Base-by-base conservation (phyloP, 2,797 vertebrate genomes). In the Arctocebus calabarensis region DNA sequence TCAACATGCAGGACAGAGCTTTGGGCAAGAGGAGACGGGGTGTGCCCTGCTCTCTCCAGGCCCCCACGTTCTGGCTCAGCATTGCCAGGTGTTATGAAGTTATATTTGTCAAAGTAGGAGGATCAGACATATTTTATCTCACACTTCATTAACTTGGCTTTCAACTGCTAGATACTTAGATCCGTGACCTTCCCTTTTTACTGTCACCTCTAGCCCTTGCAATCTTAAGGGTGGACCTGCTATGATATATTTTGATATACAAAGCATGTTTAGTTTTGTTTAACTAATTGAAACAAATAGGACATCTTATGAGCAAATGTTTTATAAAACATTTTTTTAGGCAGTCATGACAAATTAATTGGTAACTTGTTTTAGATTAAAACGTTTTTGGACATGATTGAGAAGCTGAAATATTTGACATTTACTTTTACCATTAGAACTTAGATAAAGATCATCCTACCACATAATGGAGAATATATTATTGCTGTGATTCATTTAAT, bases 231-330 rank as follows among this genome's bases (percentile, higher is more conserved):
- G 11, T 61, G 34, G 34, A 8, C 19, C 55, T 66, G 2, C 57
- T 62, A 16, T 20, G 78, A 40, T 55, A 27, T 37, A 88, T 84
- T 61, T 88, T 57, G 13, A 62, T 45, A 32, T 25, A 29, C 83
- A 77, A 82, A 32, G 11, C 20, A 37, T 40, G 19, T 75, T 87
- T 73, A 82, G 27, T 70, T 94, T 92, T 82, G 0, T 83, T 92
- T 85, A 92, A 75, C 29, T 73, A 57, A 73, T n/a, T 87, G 48
- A 84, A 94, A 73, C 61, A 88, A 45, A 34, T 12, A 66, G 25
- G 79, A 70, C 13, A n/a, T 29, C 7, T 19, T 23, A 20, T 71
- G 23, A 71, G 22, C 82, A 71, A 88, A n/a, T n/a, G 37, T 83
- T 78, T 66, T 12, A 10, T 71, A 20, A 77, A 40, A 59, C 2